Evolutionary conservation across 2,888 invertebrate genomes (phyloP).

Genomic region (Phasia obesa): DNA sequence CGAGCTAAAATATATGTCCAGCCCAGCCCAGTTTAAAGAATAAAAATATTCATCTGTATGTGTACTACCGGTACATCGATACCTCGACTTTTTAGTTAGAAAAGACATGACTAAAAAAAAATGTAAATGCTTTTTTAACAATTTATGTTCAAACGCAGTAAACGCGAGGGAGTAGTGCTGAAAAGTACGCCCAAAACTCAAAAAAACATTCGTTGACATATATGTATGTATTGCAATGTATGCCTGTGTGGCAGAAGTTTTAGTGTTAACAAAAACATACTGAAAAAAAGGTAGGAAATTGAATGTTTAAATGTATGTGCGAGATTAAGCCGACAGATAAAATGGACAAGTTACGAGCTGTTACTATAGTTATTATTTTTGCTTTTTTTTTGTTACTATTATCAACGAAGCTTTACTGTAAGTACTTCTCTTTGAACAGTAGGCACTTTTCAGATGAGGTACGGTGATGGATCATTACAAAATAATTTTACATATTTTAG

Average conservation of each 20-base stretch:
- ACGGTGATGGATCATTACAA: background rate
- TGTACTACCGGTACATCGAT: background rate
- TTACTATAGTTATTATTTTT: constrained; percentile 64
- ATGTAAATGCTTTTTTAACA: constrained; percentile 18
- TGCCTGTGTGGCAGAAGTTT: constrained; percentile 39
- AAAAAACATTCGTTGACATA: background rate
- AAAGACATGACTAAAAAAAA: constrained; percentile 2
- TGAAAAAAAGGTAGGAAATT: constrained; percentile 72
- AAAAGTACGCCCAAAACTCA: too few relatives aligned
- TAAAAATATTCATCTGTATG: constrained; percentile 14
- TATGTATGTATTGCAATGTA: background rate
- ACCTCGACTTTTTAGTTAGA: constrained; percentile 11
- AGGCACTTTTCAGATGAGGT: background rate
- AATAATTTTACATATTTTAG: too few relatives aligned
- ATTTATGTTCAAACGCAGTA: background rate
- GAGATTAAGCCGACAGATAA: constrained; percentile 74
- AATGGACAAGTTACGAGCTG: constrained; percentile 74
- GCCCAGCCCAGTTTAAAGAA: constrained; percentile 10
- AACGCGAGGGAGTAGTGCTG: constrained; percentile 7
- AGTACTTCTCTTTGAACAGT: constrained; percentile 32
- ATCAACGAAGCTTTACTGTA: constrained; percentile 53
- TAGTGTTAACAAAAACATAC: constrained; percentile 55
- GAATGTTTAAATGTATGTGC: constrained; percentile 74
- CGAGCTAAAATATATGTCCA: constrained; percentile 7
- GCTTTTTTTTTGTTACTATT: constrained; percentile 47